These are phyloP conservation scores for Amphipoea lucens DNA, from an alignment of 2,888 invertebrate genomes.

Conservation along the genomic window DNA sequence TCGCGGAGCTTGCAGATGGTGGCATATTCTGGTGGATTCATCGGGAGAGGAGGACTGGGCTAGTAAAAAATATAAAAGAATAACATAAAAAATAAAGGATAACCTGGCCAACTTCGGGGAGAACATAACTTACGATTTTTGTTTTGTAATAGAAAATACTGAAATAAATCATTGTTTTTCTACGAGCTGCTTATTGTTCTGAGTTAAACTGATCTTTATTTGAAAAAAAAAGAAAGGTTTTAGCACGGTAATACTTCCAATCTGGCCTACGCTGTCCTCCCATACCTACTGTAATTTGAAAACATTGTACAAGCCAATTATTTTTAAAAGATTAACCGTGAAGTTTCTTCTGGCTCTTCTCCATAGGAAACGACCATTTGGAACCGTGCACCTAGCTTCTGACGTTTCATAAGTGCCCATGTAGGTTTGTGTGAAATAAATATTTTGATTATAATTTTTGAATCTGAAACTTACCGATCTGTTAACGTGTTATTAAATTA, in stretches of 20 bases:
- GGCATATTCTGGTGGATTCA: constrained; percentile 79
- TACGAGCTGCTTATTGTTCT: neutral
- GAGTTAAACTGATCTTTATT: neutral
- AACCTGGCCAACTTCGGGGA: neutral
- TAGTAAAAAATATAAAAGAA: constrained; percentile 59
- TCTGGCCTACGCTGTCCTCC: too few relatives aligned
- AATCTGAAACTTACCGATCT: neutral
- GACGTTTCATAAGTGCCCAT: too few relatives aligned
- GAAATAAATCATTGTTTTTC: neutral
- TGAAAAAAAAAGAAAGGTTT: too few relatives aligned
- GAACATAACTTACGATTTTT: neutral
- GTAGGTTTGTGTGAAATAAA: too few relatives aligned
- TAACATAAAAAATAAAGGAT: constrained; percentile 47
- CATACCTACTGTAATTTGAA: too few relatives aligned
- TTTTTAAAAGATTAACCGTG: too few relatives aligned
- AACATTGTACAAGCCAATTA: too few relatives aligned
- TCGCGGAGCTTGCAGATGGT: constrained; percentile 77
- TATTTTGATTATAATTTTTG: too few relatives aligned
- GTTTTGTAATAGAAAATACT: neutral
- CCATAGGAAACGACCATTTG: too few relatives aligned
- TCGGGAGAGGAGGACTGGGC: constrained; percentile 48
- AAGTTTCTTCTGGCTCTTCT: too few relatives aligned
- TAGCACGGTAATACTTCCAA: neutral
- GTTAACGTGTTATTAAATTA: neutral
- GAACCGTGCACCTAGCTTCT: too few relatives aligned